phyloP scores from a whole-genome alignment of 2,888 invertebrate genomes.

The Hirtodrosophila trivittata region DNA sequence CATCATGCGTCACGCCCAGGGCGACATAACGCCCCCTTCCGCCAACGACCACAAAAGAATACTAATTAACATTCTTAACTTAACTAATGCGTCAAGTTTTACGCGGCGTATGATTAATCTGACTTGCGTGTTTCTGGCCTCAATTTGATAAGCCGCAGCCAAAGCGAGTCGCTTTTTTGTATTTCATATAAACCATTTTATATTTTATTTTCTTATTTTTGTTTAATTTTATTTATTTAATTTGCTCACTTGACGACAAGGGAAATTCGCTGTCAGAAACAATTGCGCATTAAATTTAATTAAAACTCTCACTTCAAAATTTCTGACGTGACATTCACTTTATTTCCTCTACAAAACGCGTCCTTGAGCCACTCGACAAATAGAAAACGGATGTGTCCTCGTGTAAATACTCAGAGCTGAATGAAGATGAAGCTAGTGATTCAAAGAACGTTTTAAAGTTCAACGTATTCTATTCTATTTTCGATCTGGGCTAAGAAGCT shows the following conservation, averaged over 20 bases:
- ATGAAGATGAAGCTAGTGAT: too few species aligned
- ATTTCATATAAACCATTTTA: slow-evolving; percentile 15
- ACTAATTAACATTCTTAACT: slow-evolving; percentile 50
- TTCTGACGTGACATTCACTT: slow-evolving; percentile 3
- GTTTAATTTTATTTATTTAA: slow-evolving; percentile 14
- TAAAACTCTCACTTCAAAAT: slow-evolving; percentile 47
- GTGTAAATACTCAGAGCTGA: slow-evolving; percentile 4
- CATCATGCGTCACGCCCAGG: not conserved
- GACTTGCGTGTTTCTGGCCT: slow-evolving; percentile 39
- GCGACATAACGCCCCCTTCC: not conserved
- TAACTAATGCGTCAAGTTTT: slow-evolving; percentile 52
- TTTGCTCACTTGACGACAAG: slow-evolving; percentile 29
- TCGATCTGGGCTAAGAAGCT: too few species aligned
- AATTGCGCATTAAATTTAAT: slow-evolving; percentile 50
- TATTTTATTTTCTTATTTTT: slow-evolving; percentile 15
- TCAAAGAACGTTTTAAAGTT: too few species aligned
- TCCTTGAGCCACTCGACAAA: slow-evolving; percentile 1
- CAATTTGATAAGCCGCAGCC: slow-evolving; percentile 26
- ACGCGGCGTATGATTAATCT: slow-evolving; percentile 61
- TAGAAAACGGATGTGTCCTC: not conserved
- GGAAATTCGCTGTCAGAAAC: slow-evolving; percentile 45
- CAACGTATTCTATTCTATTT: too few species aligned
- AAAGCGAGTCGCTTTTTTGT: too few species aligned
- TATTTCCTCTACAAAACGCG: slow-evolving; percentile 7
- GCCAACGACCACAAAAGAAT: not conserved